A percentile compares a stretch with the other conserved stretches of the same genome.
Conservation (phyloP, 2,113 vertebrate species). For the Plotosus lineatus region DNA sequence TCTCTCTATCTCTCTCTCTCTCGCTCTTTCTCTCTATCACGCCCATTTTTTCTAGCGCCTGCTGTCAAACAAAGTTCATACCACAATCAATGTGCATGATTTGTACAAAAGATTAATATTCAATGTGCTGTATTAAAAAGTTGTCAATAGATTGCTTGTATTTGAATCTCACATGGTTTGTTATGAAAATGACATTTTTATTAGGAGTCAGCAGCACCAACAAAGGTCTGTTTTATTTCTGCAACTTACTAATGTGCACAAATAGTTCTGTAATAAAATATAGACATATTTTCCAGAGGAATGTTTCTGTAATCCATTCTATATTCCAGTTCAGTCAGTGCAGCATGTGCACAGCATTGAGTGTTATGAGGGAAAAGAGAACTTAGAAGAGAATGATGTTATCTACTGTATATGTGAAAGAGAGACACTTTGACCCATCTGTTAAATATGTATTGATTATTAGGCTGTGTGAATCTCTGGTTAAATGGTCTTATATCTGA, state of each 20-base stretch:
- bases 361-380: background rate
- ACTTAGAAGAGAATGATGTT: background rate
- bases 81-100: slow-evolving; percentile 22
- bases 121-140: slow-evolving; percentile 37
- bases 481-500: slow-evolving; percentile 61
- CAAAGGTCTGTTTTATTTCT: slow-evolving; percentile 28
- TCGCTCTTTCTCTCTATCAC: background rate
- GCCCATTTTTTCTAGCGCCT: background rate
- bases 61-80: slow-evolving; percentile 2
- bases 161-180: slow-evolving; percentile 11
- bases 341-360: background rate
- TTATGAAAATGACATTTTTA: slow-evolving; percentile 37
- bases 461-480: slow-evolving; percentile 57
- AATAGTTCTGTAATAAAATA: slow-evolving; percentile 1
- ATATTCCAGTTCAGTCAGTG: background rate
- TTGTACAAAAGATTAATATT: slow-evolving; percentile 42
- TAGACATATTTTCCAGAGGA: background rate
- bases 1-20: background rate
- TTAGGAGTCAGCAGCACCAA: slow-evolving; percentile 17
- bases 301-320: background rate
- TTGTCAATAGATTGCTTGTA: slow-evolving; percentile 35
- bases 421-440: slow-evolving; percentile 43
- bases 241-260: background rate
- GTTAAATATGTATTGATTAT: slow-evolving; percentile 62
- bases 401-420: slow-evolving; percentile 31